Conservation (phyloP, 2,888 invertebrate species). For the Acanthoscelides obtectus region DNA sequence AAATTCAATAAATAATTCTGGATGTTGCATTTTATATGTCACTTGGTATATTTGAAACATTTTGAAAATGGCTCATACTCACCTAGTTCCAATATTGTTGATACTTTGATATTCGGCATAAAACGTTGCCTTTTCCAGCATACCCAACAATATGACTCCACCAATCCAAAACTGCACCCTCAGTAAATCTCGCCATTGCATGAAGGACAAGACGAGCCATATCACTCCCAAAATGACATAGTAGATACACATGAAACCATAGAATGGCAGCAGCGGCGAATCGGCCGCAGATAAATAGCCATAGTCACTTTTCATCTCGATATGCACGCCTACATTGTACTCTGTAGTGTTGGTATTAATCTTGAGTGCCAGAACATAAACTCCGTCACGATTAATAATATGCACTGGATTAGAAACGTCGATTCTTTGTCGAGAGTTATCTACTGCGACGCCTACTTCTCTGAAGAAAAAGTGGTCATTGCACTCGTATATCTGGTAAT, state of each 20-base stretch:
- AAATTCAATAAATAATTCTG: too few species aligned
- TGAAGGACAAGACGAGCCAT: slow-evolving; percentile 79
- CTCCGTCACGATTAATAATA: slow-evolving; percentile 63
- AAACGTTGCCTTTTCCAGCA: slow-evolving; percentile 84
- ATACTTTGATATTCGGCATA: slow-evolving; percentile 83
- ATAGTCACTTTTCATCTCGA: slow-evolving; percentile 70
- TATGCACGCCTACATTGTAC: slow-evolving; percentile 57
- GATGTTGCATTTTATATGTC: too few species aligned
- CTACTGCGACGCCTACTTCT: slow-evolving; percentile 32
- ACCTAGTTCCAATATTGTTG: slow-evolving; percentile 57
- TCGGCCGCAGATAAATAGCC: slow-evolving; percentile 87
- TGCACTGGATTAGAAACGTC: slow-evolving; percentile 46
- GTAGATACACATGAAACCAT: slow-evolving; percentile 82
- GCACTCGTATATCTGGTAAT: slow-evolving; percentile 33
- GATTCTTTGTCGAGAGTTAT: slow-evolving; percentile 15
- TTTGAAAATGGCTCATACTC: too few species aligned
- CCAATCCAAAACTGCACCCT: slow-evolving; percentile 96
- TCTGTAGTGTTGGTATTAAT: slow-evolving; percentile 47
- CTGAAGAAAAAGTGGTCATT: slow-evolving; percentile 41
- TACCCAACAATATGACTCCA: slow-evolving; percentile 81
- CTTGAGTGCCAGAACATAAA: slow-evolving; percentile 60
- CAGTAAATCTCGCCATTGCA: slow-evolving; percentile 87
- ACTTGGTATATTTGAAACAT: too few species aligned
- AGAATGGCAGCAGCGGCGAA: slow-evolving; percentile 86
- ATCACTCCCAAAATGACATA: slow-evolving; percentile 77